Conservation (phyloP, 2,888 invertebrate genomes). For the Lottia scabra region DNA sequence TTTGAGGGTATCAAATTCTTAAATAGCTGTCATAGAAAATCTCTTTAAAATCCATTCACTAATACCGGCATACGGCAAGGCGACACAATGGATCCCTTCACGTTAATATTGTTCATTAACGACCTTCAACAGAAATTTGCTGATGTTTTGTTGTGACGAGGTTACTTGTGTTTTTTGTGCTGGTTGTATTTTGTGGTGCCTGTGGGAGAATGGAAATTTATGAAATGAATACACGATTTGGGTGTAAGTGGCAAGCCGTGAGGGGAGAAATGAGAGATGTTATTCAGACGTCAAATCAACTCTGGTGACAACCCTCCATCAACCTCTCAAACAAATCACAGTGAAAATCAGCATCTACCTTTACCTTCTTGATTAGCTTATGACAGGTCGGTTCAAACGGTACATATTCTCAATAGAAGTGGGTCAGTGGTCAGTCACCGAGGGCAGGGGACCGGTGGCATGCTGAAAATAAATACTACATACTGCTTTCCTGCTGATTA, state of each 20-base stretch:
- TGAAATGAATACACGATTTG: neutral
- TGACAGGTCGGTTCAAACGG: neutral
- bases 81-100: neutral
- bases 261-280: neutral
- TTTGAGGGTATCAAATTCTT: slow-evolving; percentile 2
- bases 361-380: neutral
- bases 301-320: neutral
- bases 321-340: neutral
- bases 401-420: too few relatives aligned
- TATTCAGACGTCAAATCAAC: neutral
- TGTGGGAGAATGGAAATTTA: neutral
- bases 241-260: neutral
- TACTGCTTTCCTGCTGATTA: too few relatives aligned
- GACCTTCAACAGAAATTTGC: neutral
- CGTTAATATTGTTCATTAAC: neutral
- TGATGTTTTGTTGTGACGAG: neutral
- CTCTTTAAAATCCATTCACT: neutral
- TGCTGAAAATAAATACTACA: too few relatives aligned
- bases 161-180: neutral
- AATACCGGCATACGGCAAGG: neutral
- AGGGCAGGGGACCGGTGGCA: too few relatives aligned
- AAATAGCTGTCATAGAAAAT: slow-evolving; percentile 1
- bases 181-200: neutral
- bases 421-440: too few relatives aligned
- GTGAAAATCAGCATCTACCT: neutral